phyloP scores from a whole-genome alignment of 2,797 vertebrate species.

The Gallirallus australis region DNA sequence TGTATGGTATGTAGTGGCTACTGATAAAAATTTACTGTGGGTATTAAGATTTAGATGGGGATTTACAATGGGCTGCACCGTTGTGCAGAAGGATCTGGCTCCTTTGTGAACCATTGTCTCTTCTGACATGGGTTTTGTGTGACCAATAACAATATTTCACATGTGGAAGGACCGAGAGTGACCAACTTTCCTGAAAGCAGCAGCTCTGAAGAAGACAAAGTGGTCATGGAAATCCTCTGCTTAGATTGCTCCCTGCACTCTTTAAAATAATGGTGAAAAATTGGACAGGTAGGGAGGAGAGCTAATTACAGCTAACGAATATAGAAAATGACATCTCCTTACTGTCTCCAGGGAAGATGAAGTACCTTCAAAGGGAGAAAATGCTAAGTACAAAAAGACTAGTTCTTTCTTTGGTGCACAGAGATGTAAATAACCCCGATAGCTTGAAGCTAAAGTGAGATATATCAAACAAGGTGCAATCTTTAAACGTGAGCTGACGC shows the following conservation, averaged over 20 bases:
- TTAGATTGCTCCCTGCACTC: neutral
- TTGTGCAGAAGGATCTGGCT: neutral
- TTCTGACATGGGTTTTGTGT: neutral
- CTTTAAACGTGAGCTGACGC: neutral
- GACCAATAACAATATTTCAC: too few species aligned
- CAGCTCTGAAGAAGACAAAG: too few species aligned
- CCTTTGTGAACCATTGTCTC: neutral
- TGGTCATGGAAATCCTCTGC: fast-evolving
- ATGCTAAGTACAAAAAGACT: neutral
- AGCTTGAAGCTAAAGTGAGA: neutral
- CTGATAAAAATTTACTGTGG: neutral
- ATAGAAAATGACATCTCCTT: neutral
- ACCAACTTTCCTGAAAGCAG: neutral
- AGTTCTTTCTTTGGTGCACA: neutral
- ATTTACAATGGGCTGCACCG: neutral
- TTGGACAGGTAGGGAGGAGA: neutral
- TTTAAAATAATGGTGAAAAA: neutral
- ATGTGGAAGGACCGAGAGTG: neutral
- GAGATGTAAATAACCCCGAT: neutral
- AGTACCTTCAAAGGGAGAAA: neutral
- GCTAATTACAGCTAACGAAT: neutral
- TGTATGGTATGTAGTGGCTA: neutral
- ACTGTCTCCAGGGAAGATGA: neutral
- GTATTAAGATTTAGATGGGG: too few species aligned
- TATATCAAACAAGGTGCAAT: neutral